These are phyloP conservation scores for Amyelois transitella DNA, from an alignment of 1,140 invertebrate species.

Conservation along the genomic window DNA sequence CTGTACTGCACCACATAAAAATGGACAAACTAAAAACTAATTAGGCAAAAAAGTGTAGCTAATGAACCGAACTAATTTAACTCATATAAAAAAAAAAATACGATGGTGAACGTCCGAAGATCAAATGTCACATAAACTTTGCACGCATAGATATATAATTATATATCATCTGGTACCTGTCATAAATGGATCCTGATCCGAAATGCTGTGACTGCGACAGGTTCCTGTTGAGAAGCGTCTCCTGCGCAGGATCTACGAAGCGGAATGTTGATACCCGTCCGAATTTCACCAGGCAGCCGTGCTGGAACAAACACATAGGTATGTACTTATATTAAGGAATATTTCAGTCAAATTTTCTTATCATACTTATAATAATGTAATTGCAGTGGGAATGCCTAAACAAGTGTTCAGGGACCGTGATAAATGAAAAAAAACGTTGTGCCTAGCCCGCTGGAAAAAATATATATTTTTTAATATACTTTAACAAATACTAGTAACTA, in stretches of 20 bases:
- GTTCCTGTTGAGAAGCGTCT: slow-evolving; percentile 83
- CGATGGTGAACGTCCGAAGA: no score
- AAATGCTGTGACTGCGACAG: slow-evolving; percentile 79
- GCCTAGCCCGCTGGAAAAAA: no score
- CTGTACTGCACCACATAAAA: no score
- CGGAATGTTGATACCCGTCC: slow-evolving; percentile 93
- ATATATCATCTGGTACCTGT: slow-evolving; percentile 75
- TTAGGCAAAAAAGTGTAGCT: no score
- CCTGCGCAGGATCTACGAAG: slow-evolving; percentile 93
- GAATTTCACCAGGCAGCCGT: slow-evolving; percentile 92
- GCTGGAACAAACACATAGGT: slow-evolving; percentile 64
- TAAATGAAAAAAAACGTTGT: background rate
- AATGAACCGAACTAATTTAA: no score
- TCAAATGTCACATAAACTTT: background rate
- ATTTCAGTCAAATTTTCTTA: no score
- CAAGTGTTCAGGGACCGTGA: no score
- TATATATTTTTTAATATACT: no score
- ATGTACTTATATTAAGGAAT: no score
- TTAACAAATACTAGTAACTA: no score
- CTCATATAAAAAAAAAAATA: no score
- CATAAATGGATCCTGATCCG: slow-evolving; percentile 84
- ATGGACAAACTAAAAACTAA: no score
- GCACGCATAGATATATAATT: background rate
- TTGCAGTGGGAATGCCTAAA: background rate
- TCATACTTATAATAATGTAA: background rate